Evolutionary conservation across 2,797 vertebrate genomes (phyloP).

Genomic region (Hoplostethus mediterraneus): DNA sequence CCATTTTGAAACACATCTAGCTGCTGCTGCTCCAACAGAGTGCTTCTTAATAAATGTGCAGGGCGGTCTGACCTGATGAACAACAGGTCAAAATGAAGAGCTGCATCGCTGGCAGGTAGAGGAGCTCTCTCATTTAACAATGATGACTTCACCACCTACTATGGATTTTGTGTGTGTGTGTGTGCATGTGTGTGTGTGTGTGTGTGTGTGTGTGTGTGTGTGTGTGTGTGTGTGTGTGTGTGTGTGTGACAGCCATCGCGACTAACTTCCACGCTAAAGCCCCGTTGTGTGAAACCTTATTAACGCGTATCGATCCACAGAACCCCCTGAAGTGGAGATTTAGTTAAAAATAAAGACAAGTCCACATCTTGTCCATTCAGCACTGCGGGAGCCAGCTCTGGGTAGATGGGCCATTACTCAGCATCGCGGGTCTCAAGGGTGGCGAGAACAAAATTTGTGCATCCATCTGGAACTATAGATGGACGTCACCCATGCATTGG

Average conservation of each 20-base stretch:
- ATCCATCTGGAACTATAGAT: conserved; percentile 50
- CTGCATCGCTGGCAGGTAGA: conserved; percentile 26
- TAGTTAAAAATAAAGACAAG: conserved; percentile 32
- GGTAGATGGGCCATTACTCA: conserved; percentile 76
- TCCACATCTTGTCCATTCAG: conserved; percentile 63
- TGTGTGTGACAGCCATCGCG: not conserved
- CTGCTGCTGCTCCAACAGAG: conserved; percentile 4
- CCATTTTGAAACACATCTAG: conserved; percentile 46
- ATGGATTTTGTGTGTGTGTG: conserved; percentile 4
- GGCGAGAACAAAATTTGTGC: conserved; percentile 56
- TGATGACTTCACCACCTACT: conserved; percentile 38
- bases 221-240: not conserved
- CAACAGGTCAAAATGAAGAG: conserved; percentile 45
- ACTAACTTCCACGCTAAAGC: conserved; percentile 2
- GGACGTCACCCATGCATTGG: conserved; percentile 15
- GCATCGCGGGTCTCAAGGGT: conserved; percentile 60
- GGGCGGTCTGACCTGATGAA: conserved; percentile 43
- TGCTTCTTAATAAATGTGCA: not conserved
- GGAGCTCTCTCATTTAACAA: conserved; percentile 34
- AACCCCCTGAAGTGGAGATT: conserved; percentile 40
- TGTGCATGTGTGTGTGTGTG: not conserved
- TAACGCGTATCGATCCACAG: conserved; percentile 52
- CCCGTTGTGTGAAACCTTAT: conserved; percentile 42
- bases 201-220: too few relatives aligned
- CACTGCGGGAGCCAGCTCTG: conserved; percentile 28